A percentile compares a stretch with the other conserved stretches of the same genome.
Conservation (phyloP, 2,797 vertebrate species). For the Garrulus glandarius region DNA sequence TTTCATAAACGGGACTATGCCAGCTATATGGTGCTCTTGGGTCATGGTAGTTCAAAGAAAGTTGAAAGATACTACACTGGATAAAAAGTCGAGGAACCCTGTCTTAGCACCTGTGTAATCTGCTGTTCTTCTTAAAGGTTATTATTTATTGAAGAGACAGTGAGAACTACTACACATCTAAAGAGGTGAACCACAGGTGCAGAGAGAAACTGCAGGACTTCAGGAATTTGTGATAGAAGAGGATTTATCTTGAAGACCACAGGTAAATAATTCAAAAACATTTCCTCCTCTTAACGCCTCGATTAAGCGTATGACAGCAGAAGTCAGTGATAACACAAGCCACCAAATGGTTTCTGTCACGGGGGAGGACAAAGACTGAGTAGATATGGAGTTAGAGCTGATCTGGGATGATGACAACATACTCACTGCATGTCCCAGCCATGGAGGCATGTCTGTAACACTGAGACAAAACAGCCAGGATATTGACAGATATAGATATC, state of each 20-base stretch:
- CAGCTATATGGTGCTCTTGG: not conserved
- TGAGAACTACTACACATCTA: not conserved
- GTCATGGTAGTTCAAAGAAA: not conserved
- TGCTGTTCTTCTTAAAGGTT: not conserved
- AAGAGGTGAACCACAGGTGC: not conserved
- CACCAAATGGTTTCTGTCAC: not conserved
- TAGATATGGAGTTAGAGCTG: not conserved
- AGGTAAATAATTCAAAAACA: not conserved
- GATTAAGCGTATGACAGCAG: not conserved
- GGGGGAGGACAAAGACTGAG: not conserved
- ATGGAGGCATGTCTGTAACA: not conserved
- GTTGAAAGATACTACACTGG: not conserved
- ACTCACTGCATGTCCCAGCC: not conserved
- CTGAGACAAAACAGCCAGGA: not conserved
- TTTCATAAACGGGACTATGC: not conserved
- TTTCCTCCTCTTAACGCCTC: not conserved
- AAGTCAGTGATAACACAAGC: not conserved
- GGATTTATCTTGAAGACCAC: not conserved
- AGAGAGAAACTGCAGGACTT: not conserved
- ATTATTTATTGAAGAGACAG: constrained; percentile 16
- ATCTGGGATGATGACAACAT: not conserved
- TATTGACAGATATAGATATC: not conserved
- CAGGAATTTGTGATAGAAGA: not conserved
- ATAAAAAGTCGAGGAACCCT: not conserved
- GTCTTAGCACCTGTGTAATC: not conserved